Evolutionary conservation across 37 sponge, comb jelly and placozoan genomes (phyloP).

Genomic region (Crambe crambe): DNA sequence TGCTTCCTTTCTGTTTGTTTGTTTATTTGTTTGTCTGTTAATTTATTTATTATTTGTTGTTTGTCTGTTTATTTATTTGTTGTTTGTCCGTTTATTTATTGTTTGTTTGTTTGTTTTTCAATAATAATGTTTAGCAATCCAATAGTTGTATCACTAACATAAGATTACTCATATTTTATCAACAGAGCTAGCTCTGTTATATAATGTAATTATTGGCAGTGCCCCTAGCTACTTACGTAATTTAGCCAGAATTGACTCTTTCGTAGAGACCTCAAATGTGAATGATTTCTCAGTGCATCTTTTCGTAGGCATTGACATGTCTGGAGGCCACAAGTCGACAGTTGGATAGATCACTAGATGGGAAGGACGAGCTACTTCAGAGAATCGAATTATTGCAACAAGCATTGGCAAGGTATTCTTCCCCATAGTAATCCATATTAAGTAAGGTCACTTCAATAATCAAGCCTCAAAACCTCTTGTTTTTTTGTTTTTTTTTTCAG

Average conservation of each 20-base stretch:
- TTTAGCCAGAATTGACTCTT: neutral
- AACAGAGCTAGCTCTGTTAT: too few species aligned
- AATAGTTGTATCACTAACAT: too few species aligned
- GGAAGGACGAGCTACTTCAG: conserved; percentile 15
- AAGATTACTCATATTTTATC: too few species aligned
- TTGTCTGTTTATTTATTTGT: too few species aligned
- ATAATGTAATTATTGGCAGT: too few species aligned
- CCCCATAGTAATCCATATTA: neutral
- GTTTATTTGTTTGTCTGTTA: too few species aligned
- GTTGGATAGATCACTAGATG: conserved; percentile 12
- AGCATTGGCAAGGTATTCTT: conserved; percentile 1
- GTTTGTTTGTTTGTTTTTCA: too few species aligned
- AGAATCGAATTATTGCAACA: neutral
- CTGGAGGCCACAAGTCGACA: conserved; percentile 10
- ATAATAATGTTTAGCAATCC: too few species aligned
- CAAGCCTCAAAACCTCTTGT: neutral
- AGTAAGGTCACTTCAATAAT: neutral
- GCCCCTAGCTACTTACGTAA: too few species aligned
- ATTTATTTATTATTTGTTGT: too few species aligned
- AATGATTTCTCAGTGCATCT: neutral
- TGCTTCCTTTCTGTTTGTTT: too few species aligned
- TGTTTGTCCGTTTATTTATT: too few species aligned
- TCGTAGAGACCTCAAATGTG: neutral
- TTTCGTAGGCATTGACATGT: neutral
- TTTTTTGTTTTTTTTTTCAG: neutral